These are phyloP conservation scores for Invenusta paracnida DNA, from an alignment of 2,888 invertebrate genomes.

Conservation along the genomic window DNA sequence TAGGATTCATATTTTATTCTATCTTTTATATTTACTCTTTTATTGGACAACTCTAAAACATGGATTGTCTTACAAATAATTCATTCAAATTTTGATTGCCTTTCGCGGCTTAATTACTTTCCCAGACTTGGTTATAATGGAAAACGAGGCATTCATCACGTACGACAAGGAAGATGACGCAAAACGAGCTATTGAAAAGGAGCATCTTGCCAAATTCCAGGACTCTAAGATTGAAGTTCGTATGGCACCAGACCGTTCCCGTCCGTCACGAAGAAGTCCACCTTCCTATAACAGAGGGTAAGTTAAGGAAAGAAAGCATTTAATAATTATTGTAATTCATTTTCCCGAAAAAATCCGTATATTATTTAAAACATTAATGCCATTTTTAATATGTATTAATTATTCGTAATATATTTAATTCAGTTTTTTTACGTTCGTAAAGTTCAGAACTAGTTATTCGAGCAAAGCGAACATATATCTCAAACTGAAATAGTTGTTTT, in stretches of 20 bases:
- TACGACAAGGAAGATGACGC: background rate
- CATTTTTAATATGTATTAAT: too few relatives aligned
- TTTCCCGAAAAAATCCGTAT: too few relatives aligned
- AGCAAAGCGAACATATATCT: too few relatives aligned
- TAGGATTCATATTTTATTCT: background rate
- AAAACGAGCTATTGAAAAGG: background rate
- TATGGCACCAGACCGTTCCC: background rate
- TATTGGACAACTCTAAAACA: too few relatives aligned
- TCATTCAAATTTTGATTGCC: too few relatives aligned
- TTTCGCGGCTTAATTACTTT: too few relatives aligned
- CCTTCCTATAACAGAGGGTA: background rate
- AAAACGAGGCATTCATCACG: background rate
- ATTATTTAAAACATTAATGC: too few relatives aligned
- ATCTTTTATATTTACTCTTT: background rate
- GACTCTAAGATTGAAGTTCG: background rate
- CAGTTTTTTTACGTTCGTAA: too few relatives aligned
- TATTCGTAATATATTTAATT: too few relatives aligned
- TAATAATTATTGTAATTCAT: background rate
- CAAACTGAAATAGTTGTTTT: too few relatives aligned
- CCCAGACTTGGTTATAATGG: background rate
- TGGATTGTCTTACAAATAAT: background rate
- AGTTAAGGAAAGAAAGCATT: too few relatives aligned
- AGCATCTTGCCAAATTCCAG: background rate
- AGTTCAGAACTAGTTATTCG: too few relatives aligned
- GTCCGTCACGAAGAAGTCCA: background rate